Percentiles rank a stretch among this genome's conserved stretches.
Evolutionary conservation across 37 sponge, comb jelly and placozoan genomes (phyloP).

Genomic region (Beroe forskalii): DNA sequence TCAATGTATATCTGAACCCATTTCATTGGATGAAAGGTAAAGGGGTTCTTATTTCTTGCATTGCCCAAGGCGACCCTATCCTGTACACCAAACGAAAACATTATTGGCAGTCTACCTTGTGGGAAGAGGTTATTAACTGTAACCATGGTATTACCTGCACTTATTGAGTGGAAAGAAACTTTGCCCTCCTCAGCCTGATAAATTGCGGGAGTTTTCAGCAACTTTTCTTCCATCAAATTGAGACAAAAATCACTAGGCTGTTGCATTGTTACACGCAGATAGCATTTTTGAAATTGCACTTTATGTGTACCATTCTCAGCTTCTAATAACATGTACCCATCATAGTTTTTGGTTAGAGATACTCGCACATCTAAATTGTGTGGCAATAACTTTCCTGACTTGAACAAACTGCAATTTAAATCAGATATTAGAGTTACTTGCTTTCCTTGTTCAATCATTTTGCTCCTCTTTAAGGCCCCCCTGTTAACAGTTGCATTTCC

Average conservation of each 20-base stretch:
- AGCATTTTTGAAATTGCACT: background rate
- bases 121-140: conserved; percentile 2
- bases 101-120: background rate
- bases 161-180: background rate
- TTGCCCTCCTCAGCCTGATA: conserved; percentile 35
- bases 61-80: conserved; percentile 4
- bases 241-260: conserved; percentile 24
- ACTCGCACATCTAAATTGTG: background rate
- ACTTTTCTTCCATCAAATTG: conserved; percentile 21
- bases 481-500: background rate
- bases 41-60: conserved; percentile 26
- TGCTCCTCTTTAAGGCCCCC: background rate
- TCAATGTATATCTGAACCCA: background rate
- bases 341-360: conserved; percentile 10
- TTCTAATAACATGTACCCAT: background rate
- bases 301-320: background rate
- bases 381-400: background rate
- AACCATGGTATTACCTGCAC: background rate
- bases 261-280: background rate
- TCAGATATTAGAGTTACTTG: background rate
- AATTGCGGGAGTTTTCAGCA: background rate
- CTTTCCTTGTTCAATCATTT: background rate
- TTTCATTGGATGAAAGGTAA: background rate
- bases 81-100: conserved; percentile 17
- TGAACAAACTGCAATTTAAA: background rate